Conservation (phyloP, 2,888 invertebrate genomes). For the Fragum whitleyi region DNA sequence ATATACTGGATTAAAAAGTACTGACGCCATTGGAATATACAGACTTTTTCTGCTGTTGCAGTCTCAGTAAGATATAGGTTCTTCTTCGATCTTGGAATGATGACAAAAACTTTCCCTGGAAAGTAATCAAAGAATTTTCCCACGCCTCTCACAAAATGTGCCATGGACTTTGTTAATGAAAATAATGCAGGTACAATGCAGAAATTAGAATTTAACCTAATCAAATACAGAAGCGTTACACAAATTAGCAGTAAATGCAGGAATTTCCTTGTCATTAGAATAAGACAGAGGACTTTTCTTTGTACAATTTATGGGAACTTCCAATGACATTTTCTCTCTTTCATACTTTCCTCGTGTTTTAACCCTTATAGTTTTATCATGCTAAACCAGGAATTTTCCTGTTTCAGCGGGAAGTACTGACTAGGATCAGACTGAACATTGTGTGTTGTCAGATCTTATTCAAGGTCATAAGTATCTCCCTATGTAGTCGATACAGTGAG, state of each 20-base stretch:
- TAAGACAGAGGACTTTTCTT: slow-evolving; percentile 12
- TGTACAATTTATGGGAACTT: slow-evolving; percentile 9
- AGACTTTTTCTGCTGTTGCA: too few relatives aligned
- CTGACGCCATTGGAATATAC: too few relatives aligned
- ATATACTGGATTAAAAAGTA: too few relatives aligned
- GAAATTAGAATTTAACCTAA: slow-evolving; percentile 25
- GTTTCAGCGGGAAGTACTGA: too few relatives aligned
- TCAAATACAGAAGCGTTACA: not conserved
- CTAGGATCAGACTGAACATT: too few relatives aligned
- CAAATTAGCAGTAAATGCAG: slow-evolving; percentile 20
- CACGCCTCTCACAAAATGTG: not conserved
- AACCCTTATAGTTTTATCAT: too few relatives aligned
- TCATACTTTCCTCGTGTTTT: not conserved
- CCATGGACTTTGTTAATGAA: slow-evolving; percentile 8
- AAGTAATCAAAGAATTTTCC: not conserved
- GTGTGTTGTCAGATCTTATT: too few relatives aligned
- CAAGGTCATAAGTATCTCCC: too few relatives aligned
- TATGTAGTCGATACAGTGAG: too few relatives aligned
- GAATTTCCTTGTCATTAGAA: slow-evolving; percentile 1
- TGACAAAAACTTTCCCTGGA: not conserved
- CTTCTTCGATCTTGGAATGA: too few relatives aligned
- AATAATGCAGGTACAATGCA: slow-evolving; percentile 16
- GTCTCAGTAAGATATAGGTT: too few relatives aligned
- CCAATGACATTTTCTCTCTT: not conserved
- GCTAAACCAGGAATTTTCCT: too few relatives aligned